Base-by-base conservation (phyloP, 1,140 invertebrate genomes). In the Pteromalus puparum region DNA sequence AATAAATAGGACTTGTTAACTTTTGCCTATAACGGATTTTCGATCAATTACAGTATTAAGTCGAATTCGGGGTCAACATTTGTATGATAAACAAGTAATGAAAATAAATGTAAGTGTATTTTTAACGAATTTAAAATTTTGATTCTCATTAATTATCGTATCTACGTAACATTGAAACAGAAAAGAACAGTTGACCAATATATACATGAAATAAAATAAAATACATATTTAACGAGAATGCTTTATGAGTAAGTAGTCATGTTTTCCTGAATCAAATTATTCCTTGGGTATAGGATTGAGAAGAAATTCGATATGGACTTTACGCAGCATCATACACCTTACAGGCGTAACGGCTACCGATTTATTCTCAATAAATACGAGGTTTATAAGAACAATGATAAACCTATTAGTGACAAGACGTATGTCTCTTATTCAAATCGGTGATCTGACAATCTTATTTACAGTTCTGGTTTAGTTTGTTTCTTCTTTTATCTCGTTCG, bases 331-430 rank as follows among this genome's bases (percentile, higher is more conserved):
- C 61, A 67, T 68, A 75, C 79, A 28, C 21, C 67, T 84, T 46
- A 7, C 12, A 87, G 82, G 34, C 61, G 65, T 86, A 76, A 86
- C 81, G 83, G 72, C 73, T 88, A 86, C 82, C 75, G 87, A 89
- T 91, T 92, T 92, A 92, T 91, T 91, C 87, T 86, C 88, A 92
- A 92, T 92, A 92, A 93, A 92, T 92, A 91, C 89, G 89, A 87
- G 89, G 88, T 83, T 88, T 83, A 86, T 88, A 85, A 88, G 84
- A 42, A 87, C 82, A 87, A 86, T 87, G 81, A 76, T 88, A 90
- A 86, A 89, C 83, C 88, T 88, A 90, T 86, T 88, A 88, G 84
- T 88, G 91, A 88, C 88, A 85, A 82, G 74, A 26, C 28, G 30
- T 34, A 53, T 68, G 30, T 88, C 68, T 80, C 84, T 86, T 18